Evolutionary conservation across 1,140 invertebrate genomes (phyloP).

Genomic region (Calycopis cecrops): DNA sequence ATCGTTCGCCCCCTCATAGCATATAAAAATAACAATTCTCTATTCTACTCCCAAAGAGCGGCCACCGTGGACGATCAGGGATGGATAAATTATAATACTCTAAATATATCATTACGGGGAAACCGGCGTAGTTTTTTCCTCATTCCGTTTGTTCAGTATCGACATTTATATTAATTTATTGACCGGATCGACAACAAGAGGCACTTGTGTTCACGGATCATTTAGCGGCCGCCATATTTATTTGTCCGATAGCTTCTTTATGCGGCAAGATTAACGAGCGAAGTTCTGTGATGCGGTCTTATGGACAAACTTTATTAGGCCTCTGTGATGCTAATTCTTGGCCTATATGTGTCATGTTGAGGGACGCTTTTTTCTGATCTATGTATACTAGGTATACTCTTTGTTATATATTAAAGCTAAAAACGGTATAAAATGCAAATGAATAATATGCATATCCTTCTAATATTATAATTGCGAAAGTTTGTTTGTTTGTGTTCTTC

Average conservation of each 20-base stretch:
- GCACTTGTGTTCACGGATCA: conserved; percentile 7
- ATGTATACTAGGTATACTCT: too few relatives aligned
- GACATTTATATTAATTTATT: conserved; percentile 11
- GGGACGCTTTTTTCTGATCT: too few relatives aligned
- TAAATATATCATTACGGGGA: background rate
- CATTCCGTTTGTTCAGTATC: conserved; percentile 5
- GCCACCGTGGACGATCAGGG: too few relatives aligned
- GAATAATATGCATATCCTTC: too few relatives aligned
- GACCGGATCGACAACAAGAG: conserved; percentile 5
- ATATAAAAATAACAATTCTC: too few relatives aligned
- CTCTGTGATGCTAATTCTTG: background rate
- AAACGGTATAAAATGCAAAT: too few relatives aligned
- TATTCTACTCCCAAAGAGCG: too few relatives aligned
- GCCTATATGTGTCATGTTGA: background rate
- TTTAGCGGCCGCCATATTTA: conserved; percentile 8
- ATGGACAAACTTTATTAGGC: conserved; percentile 1
- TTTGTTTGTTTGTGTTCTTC: too few relatives aligned
- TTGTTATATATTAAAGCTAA: too few relatives aligned
- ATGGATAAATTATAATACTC: background rate
- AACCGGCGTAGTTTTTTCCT: conserved; percentile 1
- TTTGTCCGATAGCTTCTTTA: conserved; percentile 5
- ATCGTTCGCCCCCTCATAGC: too few relatives aligned
- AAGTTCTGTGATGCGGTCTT: background rate
- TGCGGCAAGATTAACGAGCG: background rate
- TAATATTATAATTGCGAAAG: too few relatives aligned